These are phyloP conservation scores for Caenorhabditis virilis DNA, from an alignment of 2,888 invertebrate species.

Conservation along the genomic window DNA sequence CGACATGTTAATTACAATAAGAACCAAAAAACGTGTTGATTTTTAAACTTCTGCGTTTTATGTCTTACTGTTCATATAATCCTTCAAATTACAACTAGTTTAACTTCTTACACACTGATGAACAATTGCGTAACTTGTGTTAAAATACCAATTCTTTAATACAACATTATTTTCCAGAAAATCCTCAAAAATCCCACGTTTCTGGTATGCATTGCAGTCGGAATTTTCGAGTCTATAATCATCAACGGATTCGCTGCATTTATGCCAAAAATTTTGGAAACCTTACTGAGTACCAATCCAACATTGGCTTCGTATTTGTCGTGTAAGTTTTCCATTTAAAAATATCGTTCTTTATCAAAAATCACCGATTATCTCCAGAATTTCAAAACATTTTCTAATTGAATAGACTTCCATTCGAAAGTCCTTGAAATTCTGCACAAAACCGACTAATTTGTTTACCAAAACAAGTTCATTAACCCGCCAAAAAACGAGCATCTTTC, in stretches of 20 bases:
- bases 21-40: neutral
- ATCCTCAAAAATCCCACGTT: constrained; percentile 66
- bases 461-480: too few species aligned
- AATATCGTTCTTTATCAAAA: constrained; percentile 4
- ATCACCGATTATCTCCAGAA: too few species aligned
- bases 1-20: too few species aligned
- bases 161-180: constrained; percentile 47
- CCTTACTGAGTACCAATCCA: constrained; percentile 64
- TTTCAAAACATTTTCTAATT: neutral
- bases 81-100: too few species aligned
- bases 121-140: too few species aligned
- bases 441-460: too few species aligned
- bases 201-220: constrained; percentile 62
- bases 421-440: too few species aligned
- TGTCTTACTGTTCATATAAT: too few species aligned
- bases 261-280: constrained; percentile 69
- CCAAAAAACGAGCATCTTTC: too few species aligned
- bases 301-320: constrained; percentile 63
- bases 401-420: neutral
- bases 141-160: too few species aligned
- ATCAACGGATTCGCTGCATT: constrained; percentile 68
- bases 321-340: constrained; percentile 52
- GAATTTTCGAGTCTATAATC: constrained; percentile 66
- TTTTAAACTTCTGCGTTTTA: too few species aligned
- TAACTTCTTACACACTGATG: too few species aligned